Conservation (phyloP, 2,888 invertebrate species). For the Melanotus villosus region DNA sequence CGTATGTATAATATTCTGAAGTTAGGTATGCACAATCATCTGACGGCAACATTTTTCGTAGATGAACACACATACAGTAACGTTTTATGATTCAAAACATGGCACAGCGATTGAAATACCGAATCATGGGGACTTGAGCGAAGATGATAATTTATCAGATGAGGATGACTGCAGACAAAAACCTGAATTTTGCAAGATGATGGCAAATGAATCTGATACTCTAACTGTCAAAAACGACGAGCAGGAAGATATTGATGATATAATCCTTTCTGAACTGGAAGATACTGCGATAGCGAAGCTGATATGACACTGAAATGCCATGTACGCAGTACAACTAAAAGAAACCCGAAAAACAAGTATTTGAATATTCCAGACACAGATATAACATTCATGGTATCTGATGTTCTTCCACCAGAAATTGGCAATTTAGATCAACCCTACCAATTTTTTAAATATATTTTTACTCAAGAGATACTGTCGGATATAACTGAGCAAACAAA, state of each 20-base stretch:
- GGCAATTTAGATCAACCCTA: neutral
- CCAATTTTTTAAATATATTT: neutral
- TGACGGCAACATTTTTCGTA: too few relatives aligned
- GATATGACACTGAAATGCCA: neutral
- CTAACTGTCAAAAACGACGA: neutral
- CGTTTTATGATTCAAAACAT: too few relatives aligned
- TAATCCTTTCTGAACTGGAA: neutral
- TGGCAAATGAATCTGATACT: too few relatives aligned
- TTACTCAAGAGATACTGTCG: neutral
- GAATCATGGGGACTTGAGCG: too few relatives aligned
- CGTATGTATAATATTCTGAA: too few relatives aligned
- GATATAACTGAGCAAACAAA: neutral
- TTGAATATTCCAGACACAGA: neutral
- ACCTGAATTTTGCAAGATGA: too few relatives aligned
- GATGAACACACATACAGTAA: too few relatives aligned
- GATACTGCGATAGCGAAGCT: neutral
- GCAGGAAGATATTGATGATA: too few relatives aligned
- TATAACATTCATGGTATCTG: neutral
- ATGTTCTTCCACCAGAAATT: neutral
- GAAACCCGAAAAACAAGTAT: neutral
- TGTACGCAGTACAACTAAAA: neutral
- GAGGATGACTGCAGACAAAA: too few relatives aligned
- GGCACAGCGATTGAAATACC: too few relatives aligned
- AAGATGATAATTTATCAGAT: too few relatives aligned
- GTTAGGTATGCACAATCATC: too few relatives aligned